Percentiles rank a stretch among this genome's conserved stretches.
These are phyloP conservation scores for Lordiphosa collinella DNA, from an alignment of 1,140 invertebrate species.

Conservation along the genomic window DNA sequence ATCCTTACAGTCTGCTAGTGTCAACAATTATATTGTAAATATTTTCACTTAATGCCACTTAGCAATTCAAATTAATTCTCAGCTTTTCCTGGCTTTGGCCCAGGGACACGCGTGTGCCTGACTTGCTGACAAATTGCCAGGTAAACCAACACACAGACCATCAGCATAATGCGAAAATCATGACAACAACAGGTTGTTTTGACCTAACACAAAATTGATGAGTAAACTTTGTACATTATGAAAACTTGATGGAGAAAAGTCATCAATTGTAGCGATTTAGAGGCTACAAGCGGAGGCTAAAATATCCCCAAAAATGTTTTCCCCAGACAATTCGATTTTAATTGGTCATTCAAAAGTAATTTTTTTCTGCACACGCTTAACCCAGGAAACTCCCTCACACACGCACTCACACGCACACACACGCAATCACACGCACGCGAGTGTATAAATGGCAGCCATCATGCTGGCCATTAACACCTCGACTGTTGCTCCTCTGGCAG, in stretches of 20 bases:
- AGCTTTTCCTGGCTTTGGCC: constrained; percentile 18
- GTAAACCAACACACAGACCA: constrained; percentile 31
- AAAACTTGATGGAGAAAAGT: constrained; percentile 21
- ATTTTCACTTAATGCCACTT: constrained; percentile 60
- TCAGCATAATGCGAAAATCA: constrained; percentile 28
- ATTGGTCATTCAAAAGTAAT: neutral
- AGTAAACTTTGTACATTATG: constrained; percentile 47
- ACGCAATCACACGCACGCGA: neutral
- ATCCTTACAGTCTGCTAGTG: constrained; percentile 23
- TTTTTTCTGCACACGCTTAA: neutral
- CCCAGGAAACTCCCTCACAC: neutral
- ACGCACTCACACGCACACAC: constrained; percentile 1
- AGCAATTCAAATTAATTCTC: constrained; percentile 57
- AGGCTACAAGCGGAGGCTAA: too few species aligned
- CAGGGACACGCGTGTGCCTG: constrained; percentile 32
- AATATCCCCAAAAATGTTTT: neutral
- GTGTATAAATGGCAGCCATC: constrained; percentile 34
- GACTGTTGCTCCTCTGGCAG: constrained; percentile 9
- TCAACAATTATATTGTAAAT: constrained; percentile 27
- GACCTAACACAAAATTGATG: constrained; percentile 57
- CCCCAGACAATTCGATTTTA: constrained; percentile 17
- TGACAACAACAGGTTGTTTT: constrained; percentile 36
- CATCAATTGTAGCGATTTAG: constrained; percentile 18
- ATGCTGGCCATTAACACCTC: constrained; percentile 53
- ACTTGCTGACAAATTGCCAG: constrained; percentile 37